Percentiles rank a stretch among this genome's conserved stretches.
Evolutionary conservation across 2,888 invertebrate species (phyloP).

Genomic region (Diarsia dahlii): DNA sequence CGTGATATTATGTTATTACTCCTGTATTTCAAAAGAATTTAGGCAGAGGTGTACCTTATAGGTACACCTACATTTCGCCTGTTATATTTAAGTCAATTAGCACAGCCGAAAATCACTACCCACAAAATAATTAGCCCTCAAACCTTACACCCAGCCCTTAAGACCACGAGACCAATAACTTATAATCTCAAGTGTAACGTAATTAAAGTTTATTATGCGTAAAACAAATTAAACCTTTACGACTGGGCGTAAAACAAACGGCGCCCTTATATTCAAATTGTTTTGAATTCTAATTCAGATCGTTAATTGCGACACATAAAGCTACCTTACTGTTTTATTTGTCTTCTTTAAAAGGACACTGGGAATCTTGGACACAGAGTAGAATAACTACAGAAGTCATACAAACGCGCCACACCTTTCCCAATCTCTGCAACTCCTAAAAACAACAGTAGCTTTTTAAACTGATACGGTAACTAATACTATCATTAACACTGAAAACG

Average conservation of each 20-base stretch:
- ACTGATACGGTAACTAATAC: too few relatives aligned
- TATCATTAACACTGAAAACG: too few relatives aligned
- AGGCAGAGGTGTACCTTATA: too few relatives aligned
- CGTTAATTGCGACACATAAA: constrained; percentile 62
- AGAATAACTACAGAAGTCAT: neutral
- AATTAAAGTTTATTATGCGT: constrained; percentile 74
- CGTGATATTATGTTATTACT: too few relatives aligned
- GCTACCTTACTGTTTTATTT: constrained; percentile 52
- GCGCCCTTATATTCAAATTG: constrained; percentile 64
- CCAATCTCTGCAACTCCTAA: neutral
- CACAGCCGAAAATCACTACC: neutral
- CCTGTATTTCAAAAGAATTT: too few relatives aligned
- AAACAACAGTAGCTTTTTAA: neutral
- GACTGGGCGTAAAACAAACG: constrained; percentile 65
- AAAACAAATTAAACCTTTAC: constrained; percentile 75
- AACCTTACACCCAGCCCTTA: neutral
- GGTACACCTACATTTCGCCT: too few relatives aligned
- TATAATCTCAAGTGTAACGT: constrained; percentile 60
- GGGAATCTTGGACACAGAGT: neutral
- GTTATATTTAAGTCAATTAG: too few relatives aligned
- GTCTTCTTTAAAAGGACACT: constrained; percentile 40
- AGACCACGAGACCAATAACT: constrained; percentile 37
- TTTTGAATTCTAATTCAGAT: constrained; percentile 63
- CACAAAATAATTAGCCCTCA: neutral
- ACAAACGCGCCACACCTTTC: neutral